A percentile compares a stretch with the other conserved stretches of the same genome.
phyloP scores from a whole-genome alignment of 2,113 vertebrate genomes.

The Pomatorhinus ruficollis region DNA sequence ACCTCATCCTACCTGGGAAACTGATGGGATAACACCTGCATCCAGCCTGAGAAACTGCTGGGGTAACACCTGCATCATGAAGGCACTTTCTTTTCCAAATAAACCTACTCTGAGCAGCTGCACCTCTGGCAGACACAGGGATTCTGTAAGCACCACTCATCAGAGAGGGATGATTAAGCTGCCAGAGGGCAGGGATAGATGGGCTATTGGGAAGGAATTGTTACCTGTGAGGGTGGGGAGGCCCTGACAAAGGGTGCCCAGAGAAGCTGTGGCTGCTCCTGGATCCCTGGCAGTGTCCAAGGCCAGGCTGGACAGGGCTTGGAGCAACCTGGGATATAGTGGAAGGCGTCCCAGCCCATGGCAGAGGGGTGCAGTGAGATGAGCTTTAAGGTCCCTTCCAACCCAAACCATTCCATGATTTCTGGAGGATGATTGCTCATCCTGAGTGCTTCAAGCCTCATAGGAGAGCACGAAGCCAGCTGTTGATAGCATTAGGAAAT shows the following conservation, averaged over 20 bases:
- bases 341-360: not conserved
- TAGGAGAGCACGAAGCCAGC: not conserved
- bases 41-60: rapidly evolving
- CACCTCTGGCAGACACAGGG: not conserved
- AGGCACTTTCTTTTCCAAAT: not conserved
- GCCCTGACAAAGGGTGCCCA: not conserved
- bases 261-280: not conserved
- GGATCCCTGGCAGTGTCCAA: not conserved
- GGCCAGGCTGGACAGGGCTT: rapidly evolving
- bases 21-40: not conserved
- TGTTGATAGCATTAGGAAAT: not conserved
- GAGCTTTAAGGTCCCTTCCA: not conserved
- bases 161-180: not conserved
- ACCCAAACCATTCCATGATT: not conserved
- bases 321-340: rapidly evolving
- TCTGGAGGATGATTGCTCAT: rapidly evolving
- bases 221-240: rapidly evolving
- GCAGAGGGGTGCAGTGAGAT: not conserved
- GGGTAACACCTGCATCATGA: not conserved
- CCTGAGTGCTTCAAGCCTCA: not conserved
- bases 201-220: not conserved
- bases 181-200: rapidly evolving
- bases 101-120: not conserved
- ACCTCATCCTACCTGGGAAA: rapidly evolving
- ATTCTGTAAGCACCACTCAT: not conserved